These are phyloP conservation scores for Drosophila nr. medialis DNA, from an alignment of 2,888 invertebrate genomes.

Conservation along the genomic window DNA sequence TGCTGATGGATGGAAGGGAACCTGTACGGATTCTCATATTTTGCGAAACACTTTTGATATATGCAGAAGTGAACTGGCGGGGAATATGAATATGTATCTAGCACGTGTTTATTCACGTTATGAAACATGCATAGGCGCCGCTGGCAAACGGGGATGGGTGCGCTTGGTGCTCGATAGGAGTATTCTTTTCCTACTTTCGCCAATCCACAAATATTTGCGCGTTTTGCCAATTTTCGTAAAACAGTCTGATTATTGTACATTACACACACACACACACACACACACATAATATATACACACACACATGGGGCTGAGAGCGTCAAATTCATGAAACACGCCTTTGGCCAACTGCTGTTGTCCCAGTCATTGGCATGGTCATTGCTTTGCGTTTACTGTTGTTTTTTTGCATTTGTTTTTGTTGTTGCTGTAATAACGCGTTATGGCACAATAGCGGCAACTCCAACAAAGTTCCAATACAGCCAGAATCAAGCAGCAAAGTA, in stretches of 20 bases:
- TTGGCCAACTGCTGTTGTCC: constrained; percentile 64
- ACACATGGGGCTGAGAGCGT: constrained; percentile 14
- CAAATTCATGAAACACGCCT: constrained; percentile 39
- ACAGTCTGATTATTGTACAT: constrained; percentile 67
- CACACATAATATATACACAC: constrained; percentile 1
- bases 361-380: constrained; percentile 39
- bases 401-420: constrained; percentile 20
- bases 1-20: constrained; percentile 69
- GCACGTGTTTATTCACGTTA: constrained; percentile 67
- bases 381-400: constrained; percentile 28
- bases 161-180: constrained; percentile 14
- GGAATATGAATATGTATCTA: constrained; percentile 56
- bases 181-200: constrained; percentile 11
- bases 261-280: constrained; percentile 40
- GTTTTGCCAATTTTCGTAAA: constrained; percentile 69
- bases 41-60: constrained; percentile 38
- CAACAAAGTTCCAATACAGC: constrained; percentile 61
- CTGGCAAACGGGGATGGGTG: constrained; percentile 29
- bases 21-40: constrained; percentile 62
- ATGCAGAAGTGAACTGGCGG: constrained; percentile 12
- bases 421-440: constrained; percentile 73
- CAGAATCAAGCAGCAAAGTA: constrained; percentile 59
- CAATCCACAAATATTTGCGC: constrained; percentile 63
- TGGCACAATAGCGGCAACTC: constrained; percentile 54
- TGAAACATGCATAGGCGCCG: constrained; percentile 78